A percentile compares a stretch with the other conserved stretches of the same genome.
Evolutionary conservation across 2,888 invertebrate genomes (phyloP).

Genomic region (Mesorhabditis spiculigera): DNA sequence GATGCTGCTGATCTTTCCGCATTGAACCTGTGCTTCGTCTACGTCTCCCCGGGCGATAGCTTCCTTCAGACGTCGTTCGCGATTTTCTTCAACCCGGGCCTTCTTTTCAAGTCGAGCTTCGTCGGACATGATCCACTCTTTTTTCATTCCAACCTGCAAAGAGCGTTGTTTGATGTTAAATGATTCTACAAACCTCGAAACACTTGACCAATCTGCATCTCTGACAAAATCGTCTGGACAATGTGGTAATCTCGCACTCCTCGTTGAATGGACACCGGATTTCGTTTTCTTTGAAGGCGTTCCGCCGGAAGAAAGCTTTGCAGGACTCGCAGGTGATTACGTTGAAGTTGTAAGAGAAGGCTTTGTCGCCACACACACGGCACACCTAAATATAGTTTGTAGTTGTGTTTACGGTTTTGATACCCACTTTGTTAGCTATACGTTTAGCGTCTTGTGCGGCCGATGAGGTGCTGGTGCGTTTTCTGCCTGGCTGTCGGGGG

Average conservation of each 20-base stretch:
- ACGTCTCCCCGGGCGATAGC: background rate
- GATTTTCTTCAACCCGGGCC: slow-evolving; percentile 52
- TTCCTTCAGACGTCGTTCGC: slow-evolving; percentile 30
- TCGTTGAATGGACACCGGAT: slow-evolving; percentile 47
- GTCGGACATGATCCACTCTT: slow-evolving; percentile 57
- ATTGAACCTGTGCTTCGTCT: background rate
- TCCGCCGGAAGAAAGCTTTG: slow-evolving; percentile 90
- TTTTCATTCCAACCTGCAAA: slow-evolving; percentile 51
- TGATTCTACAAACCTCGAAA: slow-evolving; percentile 63
- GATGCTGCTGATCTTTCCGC: background rate
- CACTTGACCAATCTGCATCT: slow-evolving; percentile 91
- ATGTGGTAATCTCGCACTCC: slow-evolving; percentile 50
- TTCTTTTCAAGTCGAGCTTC: slow-evolving; percentile 56
- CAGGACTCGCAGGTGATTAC: slow-evolving; percentile 80
- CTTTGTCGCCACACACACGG: slow-evolving; percentile 82
- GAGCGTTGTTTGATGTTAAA: background rate
- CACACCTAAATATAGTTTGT: slow-evolving; percentile 65
- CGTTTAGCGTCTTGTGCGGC: too few species aligned
- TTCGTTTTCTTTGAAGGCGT: slow-evolving; percentile 69
- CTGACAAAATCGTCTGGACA: slow-evolving; percentile 87
- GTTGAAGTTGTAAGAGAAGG: slow-evolving; percentile 56
- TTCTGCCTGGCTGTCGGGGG: too few species aligned
- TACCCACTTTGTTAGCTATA: too few species aligned
- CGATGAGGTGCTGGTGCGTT: too few species aligned
- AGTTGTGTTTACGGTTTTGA: too few species aligned